A percentile compares a stretch with the other conserved stretches of the same genome.
Evolutionary conservation across 2,888 invertebrate species (phyloP).

Genomic region (Andrena dorsata): DNA sequence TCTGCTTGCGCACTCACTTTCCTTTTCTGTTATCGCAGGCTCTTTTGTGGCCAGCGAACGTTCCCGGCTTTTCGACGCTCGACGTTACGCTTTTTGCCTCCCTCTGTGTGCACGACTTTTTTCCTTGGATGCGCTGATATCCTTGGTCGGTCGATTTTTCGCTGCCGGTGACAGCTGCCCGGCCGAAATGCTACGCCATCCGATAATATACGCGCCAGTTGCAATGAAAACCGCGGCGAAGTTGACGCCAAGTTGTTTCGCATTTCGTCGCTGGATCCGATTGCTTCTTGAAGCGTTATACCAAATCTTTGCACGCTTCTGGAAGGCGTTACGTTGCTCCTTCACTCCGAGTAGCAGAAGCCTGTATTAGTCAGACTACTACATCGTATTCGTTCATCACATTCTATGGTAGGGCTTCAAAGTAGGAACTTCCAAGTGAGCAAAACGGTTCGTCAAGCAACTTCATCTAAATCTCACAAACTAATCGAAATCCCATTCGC

Average conservation of each 20-base stretch:
- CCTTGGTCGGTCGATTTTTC: conserved; percentile 60
- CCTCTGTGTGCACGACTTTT: neutral
- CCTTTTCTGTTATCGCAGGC: conserved; percentile 12
- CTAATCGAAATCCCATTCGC: no score
- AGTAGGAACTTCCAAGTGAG: neutral
- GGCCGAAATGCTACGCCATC: conserved; percentile 57
- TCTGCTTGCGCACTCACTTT: conserved; percentile 31
- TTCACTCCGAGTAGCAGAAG: neutral
- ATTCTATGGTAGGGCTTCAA: neutral
- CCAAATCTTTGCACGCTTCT: neutral
- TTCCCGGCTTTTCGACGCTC: neutral
- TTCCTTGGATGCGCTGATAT: conserved; percentile 37
- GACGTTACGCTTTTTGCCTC: neutral
- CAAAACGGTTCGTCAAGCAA: neutral
- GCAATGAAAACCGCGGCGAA: conserved; percentile 57
- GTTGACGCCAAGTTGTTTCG: conserved; percentile 55
- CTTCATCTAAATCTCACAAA: neutral
- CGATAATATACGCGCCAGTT: conserved; percentile 61
- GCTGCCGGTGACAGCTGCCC: conserved; percentile 69
- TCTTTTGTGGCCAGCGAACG: conserved; percentile 11
- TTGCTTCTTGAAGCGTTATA: neutral
- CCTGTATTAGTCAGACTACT: neutral
- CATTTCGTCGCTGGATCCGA: conserved; percentile 45
- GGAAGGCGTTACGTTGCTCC: neutral
- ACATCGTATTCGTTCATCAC: neutral